Evolutionary conservation across 2,888 invertebrate genomes (phyloP).

Genomic region (Hesperia comma): DNA sequence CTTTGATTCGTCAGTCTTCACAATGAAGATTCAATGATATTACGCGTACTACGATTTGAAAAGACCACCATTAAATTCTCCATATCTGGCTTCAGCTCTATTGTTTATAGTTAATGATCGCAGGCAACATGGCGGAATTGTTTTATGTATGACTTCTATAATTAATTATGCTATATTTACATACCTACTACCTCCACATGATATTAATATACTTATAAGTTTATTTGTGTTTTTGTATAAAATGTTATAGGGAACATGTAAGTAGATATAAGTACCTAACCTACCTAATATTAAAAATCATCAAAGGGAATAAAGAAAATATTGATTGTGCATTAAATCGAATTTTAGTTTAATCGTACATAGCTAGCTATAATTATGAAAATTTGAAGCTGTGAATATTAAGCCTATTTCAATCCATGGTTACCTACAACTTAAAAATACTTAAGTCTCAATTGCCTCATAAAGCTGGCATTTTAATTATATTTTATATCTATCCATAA

Average conservation of each 20-base stretch:
- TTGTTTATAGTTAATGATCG: slow-evolving; percentile 51
- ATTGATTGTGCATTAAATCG: no score
- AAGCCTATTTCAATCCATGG: neutral
- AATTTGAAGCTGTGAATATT: neutral
- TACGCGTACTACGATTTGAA: slow-evolving; percentile 46
- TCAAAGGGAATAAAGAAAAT: no score
- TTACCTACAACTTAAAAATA: neutral
- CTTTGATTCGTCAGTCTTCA: slow-evolving; percentile 31
- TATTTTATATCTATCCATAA: no score
- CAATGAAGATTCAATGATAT: slow-evolving; percentile 46
- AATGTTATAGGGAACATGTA: no score
- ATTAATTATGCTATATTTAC: neutral
- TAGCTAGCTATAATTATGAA: no score
- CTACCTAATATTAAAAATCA: no score
- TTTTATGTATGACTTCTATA: slow-evolving; percentile 2
- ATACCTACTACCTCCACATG: neutral
- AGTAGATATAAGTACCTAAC: no score
- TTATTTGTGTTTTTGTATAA: no score
- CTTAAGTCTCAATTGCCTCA: neutral
- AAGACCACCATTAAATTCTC: slow-evolving; percentile 58
- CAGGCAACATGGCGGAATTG: slow-evolving; percentile 17
- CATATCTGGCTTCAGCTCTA: slow-evolving; percentile 63
- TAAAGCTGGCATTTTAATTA: neutral
- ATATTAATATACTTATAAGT: neutral
- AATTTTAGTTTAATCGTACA: no score